phyloP scores from a whole-genome alignment of 2,797 vertebrate species.

The Tokudaia muenninki region DNA sequence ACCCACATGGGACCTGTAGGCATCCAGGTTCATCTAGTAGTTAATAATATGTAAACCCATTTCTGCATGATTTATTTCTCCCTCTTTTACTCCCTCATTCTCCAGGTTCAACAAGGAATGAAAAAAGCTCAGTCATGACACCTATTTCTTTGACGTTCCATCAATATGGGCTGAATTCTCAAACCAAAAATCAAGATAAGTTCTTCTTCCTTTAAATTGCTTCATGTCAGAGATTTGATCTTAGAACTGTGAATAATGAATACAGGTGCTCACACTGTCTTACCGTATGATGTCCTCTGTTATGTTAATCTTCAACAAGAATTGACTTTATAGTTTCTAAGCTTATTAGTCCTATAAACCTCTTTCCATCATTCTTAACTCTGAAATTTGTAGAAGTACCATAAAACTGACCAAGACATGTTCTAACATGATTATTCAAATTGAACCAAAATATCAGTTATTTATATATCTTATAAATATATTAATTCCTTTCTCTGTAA shows the following conservation, averaged over 20 bases:
- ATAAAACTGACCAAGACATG: neutral
- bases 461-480: neutral
- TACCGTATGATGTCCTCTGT: neutral
- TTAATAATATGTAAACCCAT: too few relatives aligned
- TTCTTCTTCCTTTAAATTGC: neutral
- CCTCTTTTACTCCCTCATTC: neutral
- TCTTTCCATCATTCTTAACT: neutral
- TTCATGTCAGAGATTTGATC: neutral
- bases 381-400: neutral
- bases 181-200: neutral
- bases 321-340: neutral
- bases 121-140: neutral
- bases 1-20: neutral
- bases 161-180: neutral
- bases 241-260: neutral
- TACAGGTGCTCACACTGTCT: neutral
- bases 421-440: neutral
- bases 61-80: neutral
- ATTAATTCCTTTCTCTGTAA: neutral
- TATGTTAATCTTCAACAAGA: neutral
- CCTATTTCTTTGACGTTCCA: too few relatives aligned
- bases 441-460: neutral
- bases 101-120: neutral
- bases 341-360: neutral
- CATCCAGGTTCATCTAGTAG: too few relatives aligned